Conservation (phyloP, 2,797 vertebrate species). For the Philypnodon macrostomus region DNA sequence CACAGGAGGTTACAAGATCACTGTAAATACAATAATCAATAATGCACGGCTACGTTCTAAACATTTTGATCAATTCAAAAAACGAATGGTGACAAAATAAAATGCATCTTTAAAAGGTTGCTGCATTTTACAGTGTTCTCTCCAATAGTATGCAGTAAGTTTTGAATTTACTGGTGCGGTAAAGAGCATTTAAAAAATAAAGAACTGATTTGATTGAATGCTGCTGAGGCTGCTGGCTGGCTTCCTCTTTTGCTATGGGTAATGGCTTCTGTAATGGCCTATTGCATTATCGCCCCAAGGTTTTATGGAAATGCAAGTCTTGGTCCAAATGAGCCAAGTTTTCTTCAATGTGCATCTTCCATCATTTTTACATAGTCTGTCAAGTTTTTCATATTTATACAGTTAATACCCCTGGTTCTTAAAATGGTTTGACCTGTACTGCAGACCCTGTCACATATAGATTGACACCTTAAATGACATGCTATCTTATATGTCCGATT, state of each 20-base stretch:
- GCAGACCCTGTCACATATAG: neutral
- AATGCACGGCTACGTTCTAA: neutral
- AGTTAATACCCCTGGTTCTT: neutral
- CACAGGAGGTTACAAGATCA: neutral
- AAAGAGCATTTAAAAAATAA: conserved; percentile 20
- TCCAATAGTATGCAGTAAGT: conserved; percentile 11
- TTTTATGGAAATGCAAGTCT: conserved; percentile 45
- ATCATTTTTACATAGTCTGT: conserved; percentile 30
- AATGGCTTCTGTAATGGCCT: conserved; percentile 50
- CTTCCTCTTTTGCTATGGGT: conserved; percentile 21
- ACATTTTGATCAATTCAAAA: neutral
- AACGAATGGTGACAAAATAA: too few relatives aligned
- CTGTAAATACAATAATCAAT: neutral
- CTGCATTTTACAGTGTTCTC: neutral
- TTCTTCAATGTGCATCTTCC: conserved; percentile 31
- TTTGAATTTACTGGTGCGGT: conserved; percentile 16
- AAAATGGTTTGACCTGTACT: conserved; percentile 1
- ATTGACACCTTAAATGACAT: conserved; percentile 7
- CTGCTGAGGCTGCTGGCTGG: conserved; percentile 31
- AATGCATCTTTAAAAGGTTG: neutral
- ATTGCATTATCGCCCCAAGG: conserved; percentile 38
- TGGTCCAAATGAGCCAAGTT: conserved; percentile 32
- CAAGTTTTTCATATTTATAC: conserved; percentile 28
- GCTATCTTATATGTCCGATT: neutral
- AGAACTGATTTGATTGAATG: conserved; percentile 31